A percentile compares a stretch with the other conserved stretches of the same genome.
Conservation (phyloP, 1,140 invertebrate species). For the Pseudomyrmex gracilis region DNA sequence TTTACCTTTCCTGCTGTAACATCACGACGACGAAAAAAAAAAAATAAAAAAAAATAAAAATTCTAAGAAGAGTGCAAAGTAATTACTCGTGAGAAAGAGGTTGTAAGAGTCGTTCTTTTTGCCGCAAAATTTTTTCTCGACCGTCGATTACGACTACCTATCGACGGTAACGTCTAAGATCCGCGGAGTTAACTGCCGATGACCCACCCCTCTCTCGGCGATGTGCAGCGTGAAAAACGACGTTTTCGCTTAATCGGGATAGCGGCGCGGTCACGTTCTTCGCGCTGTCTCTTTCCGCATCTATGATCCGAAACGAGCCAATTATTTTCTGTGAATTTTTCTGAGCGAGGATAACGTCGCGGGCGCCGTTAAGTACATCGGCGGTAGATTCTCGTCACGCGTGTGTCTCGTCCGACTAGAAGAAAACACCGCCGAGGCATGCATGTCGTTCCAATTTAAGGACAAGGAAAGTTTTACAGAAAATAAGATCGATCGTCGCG, state of each 20-base stretch:
- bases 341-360: not conserved
- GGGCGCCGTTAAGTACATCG: conserved; percentile 24
- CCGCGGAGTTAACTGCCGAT: not conserved
- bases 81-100: not conserved
- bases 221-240: conserved; percentile 2
- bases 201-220: not conserved
- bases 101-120: not conserved
- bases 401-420: conserved; percentile 38
- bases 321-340: conserved; percentile 60
- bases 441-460: conserved; percentile 64
- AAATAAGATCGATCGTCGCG: conserved; percentile 26
- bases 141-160: not conserved
- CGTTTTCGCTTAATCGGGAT: conserved; percentile 34
- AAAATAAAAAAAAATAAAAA: too few species aligned
- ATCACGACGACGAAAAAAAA: not conserved
- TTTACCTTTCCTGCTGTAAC: not conserved
- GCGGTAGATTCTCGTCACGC: conserved; percentile 62
- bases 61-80: not conserved
- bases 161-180: not conserved
- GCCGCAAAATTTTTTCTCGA: not conserved
- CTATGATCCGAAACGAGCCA: conserved; percentile 57
- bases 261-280: not conserved
- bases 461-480: conserved; percentile 36
- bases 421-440: conserved; percentile 5
- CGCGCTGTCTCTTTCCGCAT: conserved; percentile 20